These are phyloP conservation scores for Ichneumoninae sp. DNA, from an alignment of 2,888 invertebrate species.

Conservation along the genomic window DNA sequence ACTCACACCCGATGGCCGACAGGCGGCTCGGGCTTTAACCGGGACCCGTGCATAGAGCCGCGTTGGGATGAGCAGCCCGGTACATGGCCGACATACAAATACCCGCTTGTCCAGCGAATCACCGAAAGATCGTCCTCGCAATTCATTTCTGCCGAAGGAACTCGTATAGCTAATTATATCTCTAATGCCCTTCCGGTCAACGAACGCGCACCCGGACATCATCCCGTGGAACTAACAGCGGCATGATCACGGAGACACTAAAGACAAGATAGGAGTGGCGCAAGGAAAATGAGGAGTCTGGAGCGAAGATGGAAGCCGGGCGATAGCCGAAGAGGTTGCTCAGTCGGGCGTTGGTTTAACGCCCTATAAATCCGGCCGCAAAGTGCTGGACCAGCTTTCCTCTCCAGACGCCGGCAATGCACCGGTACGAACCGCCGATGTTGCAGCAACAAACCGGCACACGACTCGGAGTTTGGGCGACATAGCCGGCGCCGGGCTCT, in stretches of 20 bases:
- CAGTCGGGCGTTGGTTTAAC: slow-evolving; percentile 77
- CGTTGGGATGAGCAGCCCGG: slow-evolving; percentile 31
- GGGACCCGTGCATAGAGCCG: slow-evolving; percentile 44
- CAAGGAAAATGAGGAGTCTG: slow-evolving; percentile 9
- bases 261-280: slow-evolving; percentile 17
- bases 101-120: slow-evolving; percentile 23
- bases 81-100: slow-evolving; percentile 63
- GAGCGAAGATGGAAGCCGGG: slow-evolving; percentile 48
- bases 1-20: slow-evolving; percentile 66
- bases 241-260: neutral
- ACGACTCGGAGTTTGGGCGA: slow-evolving; percentile 44
- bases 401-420: slow-evolving; percentile 19
- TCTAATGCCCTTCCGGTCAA: neutral
- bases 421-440: slow-evolving; percentile 11
- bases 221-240: neutral
- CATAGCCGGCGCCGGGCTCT: slow-evolving; percentile 12
- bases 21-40: slow-evolving; percentile 43
- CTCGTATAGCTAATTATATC: neutral
- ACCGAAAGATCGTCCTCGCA: neutral
- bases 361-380: slow-evolving; percentile 77
- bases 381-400: slow-evolving; percentile 72
- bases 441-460: slow-evolving; percentile 57
- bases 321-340: slow-evolving; percentile 71
- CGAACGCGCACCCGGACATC: slow-evolving; percentile 9
- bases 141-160: neutral